These are phyloP conservation scores for Zaprionus taronus DNA, from an alignment of 1,140 invertebrate species.

Conservation along the genomic window DNA sequence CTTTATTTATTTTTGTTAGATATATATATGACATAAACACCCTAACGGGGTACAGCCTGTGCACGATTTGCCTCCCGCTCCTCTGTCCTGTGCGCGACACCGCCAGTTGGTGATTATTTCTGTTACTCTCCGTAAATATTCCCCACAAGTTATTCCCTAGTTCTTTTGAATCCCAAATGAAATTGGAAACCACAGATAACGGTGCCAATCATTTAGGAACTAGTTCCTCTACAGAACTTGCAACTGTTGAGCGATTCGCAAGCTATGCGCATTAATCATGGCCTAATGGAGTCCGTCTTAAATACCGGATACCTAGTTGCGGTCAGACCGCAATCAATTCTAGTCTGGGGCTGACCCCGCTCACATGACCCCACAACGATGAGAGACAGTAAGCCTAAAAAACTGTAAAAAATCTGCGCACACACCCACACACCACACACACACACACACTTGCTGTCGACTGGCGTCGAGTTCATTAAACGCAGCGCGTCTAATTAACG, in stretches of 20 bases:
- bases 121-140: no score
- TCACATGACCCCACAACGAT: slow-evolving; percentile 15
- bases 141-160: no score
- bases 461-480: slow-evolving; percentile 71
- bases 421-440: slow-evolving; percentile 46
- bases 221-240: background rate
- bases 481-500: slow-evolving; percentile 73
- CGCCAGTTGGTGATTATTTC: no score
- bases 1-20: no score
- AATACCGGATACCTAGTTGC: slow-evolving; percentile 6
- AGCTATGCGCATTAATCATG: background rate
- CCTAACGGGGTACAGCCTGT: no score
- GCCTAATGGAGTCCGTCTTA: background rate
- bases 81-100: no score
- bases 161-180: no score
- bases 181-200: background rate
- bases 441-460: background rate
- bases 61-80: no score
- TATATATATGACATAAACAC: no score
- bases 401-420: slow-evolving; percentile 56
- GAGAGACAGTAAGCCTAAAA: slow-evolving; percentile 28
- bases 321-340: slow-evolving; percentile 10
- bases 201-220: background rate
- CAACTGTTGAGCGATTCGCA: background rate
- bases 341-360: background rate